Conservation (phyloP, 2,888 invertebrate genomes). For the Nebria salina region DNA sequence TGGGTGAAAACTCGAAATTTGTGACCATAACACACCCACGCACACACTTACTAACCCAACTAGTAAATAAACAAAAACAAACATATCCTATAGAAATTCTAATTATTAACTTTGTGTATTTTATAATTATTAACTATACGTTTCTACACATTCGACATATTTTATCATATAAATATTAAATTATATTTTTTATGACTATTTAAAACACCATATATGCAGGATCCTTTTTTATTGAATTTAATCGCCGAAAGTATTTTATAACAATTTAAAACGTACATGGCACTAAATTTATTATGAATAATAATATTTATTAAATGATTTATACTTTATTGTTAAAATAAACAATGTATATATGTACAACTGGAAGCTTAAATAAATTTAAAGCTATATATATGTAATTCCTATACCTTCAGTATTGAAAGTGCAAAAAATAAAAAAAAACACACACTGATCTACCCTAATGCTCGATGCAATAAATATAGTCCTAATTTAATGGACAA, state of each 20-base stretch:
- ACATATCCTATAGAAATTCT: not conserved
- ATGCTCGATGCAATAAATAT: constrained; percentile 56
- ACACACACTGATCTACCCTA: constrained; percentile 54
- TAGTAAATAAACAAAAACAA: constrained; percentile 1
- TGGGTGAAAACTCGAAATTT: constrained; percentile 41
- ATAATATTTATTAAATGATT: too few species aligned
- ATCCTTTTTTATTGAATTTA: too few species aligned
- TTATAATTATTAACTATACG: constrained; percentile 9
- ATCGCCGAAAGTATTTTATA: too few species aligned
- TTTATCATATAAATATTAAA: not conserved
- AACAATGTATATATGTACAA: too few species aligned
- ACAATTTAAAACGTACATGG: too few species aligned
- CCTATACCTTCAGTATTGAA: too few species aligned
- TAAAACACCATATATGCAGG: too few species aligned
- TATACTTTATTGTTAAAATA: too few species aligned
- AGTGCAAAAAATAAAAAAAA: not conserved
- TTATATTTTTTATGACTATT: not conserved
- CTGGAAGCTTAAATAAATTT: too few species aligned
- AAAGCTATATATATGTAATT: too few species aligned
- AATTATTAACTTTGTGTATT: constrained; percentile 1
- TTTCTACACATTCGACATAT: not conserved
- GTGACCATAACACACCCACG: constrained; percentile 41
- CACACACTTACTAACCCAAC: not conserved
- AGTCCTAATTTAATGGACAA: constrained; percentile 60
- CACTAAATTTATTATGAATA: too few species aligned